phyloP scores from a whole-genome alignment of 2,113 vertebrate genomes.

The Megalops atlanticus region DNA sequence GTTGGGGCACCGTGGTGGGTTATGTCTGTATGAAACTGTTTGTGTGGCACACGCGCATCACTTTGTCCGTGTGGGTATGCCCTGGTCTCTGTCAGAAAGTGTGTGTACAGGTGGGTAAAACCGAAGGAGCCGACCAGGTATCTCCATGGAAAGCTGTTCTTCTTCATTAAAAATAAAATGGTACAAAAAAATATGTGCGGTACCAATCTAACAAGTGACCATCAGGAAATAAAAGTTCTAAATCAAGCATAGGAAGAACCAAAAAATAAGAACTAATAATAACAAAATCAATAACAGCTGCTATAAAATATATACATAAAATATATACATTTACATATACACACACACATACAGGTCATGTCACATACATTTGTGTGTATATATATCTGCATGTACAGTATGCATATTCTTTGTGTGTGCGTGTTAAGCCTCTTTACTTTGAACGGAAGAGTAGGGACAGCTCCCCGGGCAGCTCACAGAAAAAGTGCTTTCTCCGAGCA shows the following conservation, averaged over 20 bases:
- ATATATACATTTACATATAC: constrained; percentile 67
- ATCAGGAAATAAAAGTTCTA: background rate
- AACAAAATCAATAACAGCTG: constrained; percentile 35
- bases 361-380: constrained; percentile 56
- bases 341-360: constrained; percentile 46
- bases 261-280: too few relatives aligned
- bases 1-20: background rate
- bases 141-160: too few relatives aligned
- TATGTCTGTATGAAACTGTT: background rate
- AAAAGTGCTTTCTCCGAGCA: too few relatives aligned
- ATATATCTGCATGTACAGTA: constrained; percentile 66
- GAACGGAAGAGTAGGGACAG: too few relatives aligned
- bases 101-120: background rate
- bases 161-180: background rate
- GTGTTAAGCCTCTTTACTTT: constrained; percentile 40
- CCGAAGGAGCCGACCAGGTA: background rate
- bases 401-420: too few relatives aligned
- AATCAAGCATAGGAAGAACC: background rate
- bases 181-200: background rate
- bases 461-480: too few relatives aligned
- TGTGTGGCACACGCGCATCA: background rate
- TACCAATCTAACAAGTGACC: background rate
- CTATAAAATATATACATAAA: constrained; percentile 71
- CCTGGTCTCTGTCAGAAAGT: background rate
- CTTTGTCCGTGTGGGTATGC: background rate